Evolutionary conservation across 2,113 vertebrate species (phyloP).

Genomic region (Myotis yumanensis): DNA sequence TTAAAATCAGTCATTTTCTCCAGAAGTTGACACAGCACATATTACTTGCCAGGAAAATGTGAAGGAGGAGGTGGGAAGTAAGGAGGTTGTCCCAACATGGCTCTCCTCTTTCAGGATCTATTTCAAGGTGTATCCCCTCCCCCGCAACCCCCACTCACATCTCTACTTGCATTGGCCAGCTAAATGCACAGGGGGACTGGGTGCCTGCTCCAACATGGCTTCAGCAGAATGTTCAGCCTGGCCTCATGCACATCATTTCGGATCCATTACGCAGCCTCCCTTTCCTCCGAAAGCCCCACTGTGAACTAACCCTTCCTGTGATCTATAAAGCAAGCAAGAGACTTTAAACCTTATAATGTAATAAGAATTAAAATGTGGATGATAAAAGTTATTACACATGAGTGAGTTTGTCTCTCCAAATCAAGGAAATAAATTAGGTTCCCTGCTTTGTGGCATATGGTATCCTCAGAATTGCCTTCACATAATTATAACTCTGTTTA

Average conservation of each 20-base stretch:
- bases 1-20: constrained; percentile 37
- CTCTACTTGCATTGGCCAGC: background rate
- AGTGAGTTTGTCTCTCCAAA: constrained; percentile 83
- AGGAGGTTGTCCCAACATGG: background rate
- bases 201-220: background rate
- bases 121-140: background rate
- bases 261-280: background rate
- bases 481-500: constrained; percentile 85
- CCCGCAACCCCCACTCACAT: background rate
- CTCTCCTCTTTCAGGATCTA: background rate
- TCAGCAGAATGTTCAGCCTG: background rate
- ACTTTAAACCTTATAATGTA: constrained; percentile 76
- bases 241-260: background rate
- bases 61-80: background rate
- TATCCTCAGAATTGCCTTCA: constrained; percentile 81
- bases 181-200: background rate
- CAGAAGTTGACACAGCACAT: background rate
- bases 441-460: constrained; percentile 86
- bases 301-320: constrained; percentile 27
- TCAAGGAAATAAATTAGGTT: constrained; percentile 84
- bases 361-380: constrained; percentile 80
- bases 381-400: constrained; percentile 82
- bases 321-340: constrained; percentile 74
- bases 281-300: background rate
- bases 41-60: background rate